Evolutionary conservation across 2,113 vertebrate species (phyloP).

Genomic region (Ophiodon elongatus): DNA sequence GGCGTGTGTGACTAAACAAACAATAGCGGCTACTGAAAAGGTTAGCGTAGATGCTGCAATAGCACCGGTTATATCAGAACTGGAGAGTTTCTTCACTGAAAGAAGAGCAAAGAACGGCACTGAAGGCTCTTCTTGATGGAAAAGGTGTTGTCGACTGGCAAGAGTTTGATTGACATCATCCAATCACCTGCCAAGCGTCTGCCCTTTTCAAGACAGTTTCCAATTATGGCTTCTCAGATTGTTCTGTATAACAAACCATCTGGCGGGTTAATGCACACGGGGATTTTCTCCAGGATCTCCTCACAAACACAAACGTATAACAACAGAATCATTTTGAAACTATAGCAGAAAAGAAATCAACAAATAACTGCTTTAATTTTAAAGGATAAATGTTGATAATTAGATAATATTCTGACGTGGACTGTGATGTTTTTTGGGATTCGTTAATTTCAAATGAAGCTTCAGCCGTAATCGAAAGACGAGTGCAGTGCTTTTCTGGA

Average conservation of each 20-base stretch:
- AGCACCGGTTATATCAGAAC: neutral
- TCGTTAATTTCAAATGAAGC: neutral
- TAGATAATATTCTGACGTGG: neutral
- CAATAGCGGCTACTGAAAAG: no score
- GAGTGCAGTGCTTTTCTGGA: neutral
- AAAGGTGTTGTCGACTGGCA: neutral
- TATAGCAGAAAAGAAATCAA: neutral
- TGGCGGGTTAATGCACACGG: neutral
- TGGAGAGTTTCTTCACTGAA: neutral
- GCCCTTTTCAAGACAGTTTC: no score
- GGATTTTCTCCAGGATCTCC: neutral
- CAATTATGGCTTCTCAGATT: neutral
- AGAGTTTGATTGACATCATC: neutral
- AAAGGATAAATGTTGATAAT: neutral
- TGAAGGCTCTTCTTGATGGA: neutral
- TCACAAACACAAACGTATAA: neutral
- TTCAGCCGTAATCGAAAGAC: neutral
- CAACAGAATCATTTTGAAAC: neutral
- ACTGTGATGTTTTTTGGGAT: neutral
- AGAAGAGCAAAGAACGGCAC: neutral
- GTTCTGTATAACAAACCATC: neutral
- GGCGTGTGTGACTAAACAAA: no score
- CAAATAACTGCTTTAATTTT: neutral
- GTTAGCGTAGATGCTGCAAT: no score
- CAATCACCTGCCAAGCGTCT: neutral